phyloP scores from a whole-genome alignment of 2,888 invertebrate species.

The Arenicola marina region DNA sequence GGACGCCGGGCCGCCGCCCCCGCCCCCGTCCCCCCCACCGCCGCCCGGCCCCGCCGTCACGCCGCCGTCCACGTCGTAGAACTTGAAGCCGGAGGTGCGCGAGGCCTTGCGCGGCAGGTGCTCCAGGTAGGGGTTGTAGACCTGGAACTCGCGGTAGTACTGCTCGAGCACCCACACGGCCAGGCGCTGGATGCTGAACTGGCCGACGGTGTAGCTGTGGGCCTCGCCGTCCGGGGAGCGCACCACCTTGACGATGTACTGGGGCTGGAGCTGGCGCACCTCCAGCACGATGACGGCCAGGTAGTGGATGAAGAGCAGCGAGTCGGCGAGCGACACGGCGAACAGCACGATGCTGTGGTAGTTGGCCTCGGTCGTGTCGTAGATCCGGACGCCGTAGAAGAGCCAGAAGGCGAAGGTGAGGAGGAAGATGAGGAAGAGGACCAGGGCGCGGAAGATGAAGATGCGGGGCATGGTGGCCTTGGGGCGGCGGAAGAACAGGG shows the following conservation, averaged over 20 bases:
- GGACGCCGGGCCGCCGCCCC: not conserved
- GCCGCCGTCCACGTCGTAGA: conserved; percentile 89
- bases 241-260: conserved; percentile 74
- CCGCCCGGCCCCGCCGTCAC: conserved; percentile 16
- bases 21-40: conserved; percentile 13
- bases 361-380: conserved; percentile 55
- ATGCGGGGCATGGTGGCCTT: conserved; percentile 89
- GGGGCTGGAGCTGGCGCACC: conserved; percentile 87
- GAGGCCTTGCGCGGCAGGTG: conserved; percentile 43
- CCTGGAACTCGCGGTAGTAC: conserved; percentile 90
- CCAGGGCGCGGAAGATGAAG: conserved; percentile 85
- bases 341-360: conserved; percentile 90
- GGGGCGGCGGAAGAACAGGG: conserved; percentile 82
- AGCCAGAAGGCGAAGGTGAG: conserved; percentile 97
- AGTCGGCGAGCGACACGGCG: conserved; percentile 90
- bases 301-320: conserved; percentile 92
- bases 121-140: conserved; percentile 82
- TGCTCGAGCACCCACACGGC: conserved; percentile 92
- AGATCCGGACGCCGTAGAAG: conserved; percentile 88
- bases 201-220: conserved; percentile 74
- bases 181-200: conserved; percentile 27
- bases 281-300: conserved; percentile 91
- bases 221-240: conserved; percentile 95
- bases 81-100: conserved; percentile 69
- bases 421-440: conserved; percentile 85